These are phyloP conservation scores for Smithornis capensis DNA, from an alignment of 2,113 vertebrate species.

Conservation along the genomic window DNA sequence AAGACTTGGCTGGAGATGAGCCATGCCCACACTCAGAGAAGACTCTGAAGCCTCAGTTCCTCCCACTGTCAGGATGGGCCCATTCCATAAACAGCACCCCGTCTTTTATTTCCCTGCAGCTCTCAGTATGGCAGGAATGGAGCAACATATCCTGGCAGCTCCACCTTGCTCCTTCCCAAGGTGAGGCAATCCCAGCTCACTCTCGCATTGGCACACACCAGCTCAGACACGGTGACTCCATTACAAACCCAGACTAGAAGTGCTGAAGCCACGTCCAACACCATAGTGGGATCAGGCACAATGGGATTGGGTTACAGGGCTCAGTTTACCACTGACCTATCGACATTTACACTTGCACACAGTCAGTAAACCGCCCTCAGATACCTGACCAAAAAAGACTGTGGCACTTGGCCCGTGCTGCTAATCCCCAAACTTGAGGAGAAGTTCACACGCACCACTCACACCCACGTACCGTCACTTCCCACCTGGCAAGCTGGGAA, in stretches of 20 bases:
- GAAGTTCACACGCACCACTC: not conserved
- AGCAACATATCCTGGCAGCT: not conserved
- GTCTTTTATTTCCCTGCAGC: not conserved
- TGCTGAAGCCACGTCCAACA: not conserved
- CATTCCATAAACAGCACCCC: not conserved
- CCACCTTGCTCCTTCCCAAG: not conserved
- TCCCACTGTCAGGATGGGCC: not conserved
- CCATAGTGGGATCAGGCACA: fast-evolving
- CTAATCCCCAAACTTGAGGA: conserved; percentile 50
- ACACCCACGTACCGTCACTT: conserved; percentile 29
- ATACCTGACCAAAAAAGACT: conserved; percentile 55
- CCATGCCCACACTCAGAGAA: not conserved
- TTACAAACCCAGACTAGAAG: not conserved
- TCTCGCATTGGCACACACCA: not conserved
- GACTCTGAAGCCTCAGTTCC: not conserved
- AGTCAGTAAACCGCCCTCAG: not conserved
- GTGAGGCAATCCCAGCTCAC: fast-evolving
- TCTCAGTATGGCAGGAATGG: not conserved
- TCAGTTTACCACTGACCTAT: conserved; percentile 13
- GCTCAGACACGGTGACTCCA: fast-evolving
- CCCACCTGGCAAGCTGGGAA: conserved; percentile 23
- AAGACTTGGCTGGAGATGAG: not conserved
- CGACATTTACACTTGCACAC: not conserved
- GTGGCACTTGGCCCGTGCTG: not conserved
- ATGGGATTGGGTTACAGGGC: not conserved